Conservation (phyloP, 2,797 vertebrate species). For the Danio jaintianensis region DNA sequence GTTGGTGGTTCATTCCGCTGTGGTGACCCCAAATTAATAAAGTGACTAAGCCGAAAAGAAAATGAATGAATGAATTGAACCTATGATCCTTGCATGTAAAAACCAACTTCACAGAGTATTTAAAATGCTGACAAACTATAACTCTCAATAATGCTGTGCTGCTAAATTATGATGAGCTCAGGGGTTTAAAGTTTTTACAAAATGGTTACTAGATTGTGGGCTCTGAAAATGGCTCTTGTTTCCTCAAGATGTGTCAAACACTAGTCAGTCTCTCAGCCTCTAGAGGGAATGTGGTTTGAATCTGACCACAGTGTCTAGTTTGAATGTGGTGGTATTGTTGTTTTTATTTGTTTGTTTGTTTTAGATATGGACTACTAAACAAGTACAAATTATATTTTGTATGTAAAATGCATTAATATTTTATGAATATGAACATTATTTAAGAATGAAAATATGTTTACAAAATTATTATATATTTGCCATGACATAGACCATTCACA, state of each 20-base stretch:
- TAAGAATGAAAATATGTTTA: neutral
- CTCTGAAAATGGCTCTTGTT: conserved; percentile 23
- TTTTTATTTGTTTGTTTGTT: neutral
- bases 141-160: neutral
- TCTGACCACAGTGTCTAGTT: conserved; percentile 23
- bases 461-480: neutral
- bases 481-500: neutral
- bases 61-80: too few relatives aligned
- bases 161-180: neutral
- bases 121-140: neutral
- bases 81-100: neutral
- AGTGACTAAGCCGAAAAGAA: too few relatives aligned
- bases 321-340: neutral
- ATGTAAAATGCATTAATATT: neutral
- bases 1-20: too few relatives aligned
- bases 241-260: conserved; percentile 16
- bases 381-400: too few relatives aligned
- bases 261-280: conserved; percentile 14
- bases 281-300: conserved; percentile 4
- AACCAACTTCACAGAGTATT: neutral
- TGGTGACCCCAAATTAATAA: too few relatives aligned
- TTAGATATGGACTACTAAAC: neutral
- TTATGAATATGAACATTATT: too few relatives aligned
- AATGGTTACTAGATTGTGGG: conserved; percentile 3
- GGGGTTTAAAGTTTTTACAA: neutral